These are phyloP conservation scores for Helarctos malayanus DNA, from an alignment of 2,797 vertebrate genomes.

Conservation along the genomic window DNA sequence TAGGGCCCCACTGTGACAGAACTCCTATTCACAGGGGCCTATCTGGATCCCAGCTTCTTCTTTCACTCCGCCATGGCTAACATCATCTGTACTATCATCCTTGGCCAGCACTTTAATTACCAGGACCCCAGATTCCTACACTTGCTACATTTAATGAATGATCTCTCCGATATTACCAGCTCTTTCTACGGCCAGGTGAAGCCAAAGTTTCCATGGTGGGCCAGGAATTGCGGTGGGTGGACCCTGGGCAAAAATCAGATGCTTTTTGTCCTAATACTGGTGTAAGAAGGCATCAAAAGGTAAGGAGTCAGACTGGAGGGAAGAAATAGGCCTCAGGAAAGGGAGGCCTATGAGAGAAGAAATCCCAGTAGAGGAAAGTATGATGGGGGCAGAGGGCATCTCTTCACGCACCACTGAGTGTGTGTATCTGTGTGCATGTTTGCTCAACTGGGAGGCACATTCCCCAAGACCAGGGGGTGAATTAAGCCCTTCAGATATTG, in stretches of 20 bases:
- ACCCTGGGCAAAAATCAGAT: background rate
- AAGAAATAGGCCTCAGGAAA: background rate
- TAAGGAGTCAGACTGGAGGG: background rate
- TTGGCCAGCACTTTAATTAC: conserved; percentile 57
- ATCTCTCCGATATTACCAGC: conserved; percentile 45
- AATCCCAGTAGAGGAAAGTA: background rate
- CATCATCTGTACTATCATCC: conserved; percentile 63
- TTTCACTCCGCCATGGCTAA: conserved; percentile 52
- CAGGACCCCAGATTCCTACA: conserved; percentile 53
- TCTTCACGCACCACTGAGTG: rapidly evolving
- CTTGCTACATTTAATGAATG: conserved; percentile 56
- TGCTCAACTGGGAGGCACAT: background rate
- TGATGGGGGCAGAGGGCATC: background rate
- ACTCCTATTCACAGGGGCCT: background rate
- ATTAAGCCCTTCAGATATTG: background rate
- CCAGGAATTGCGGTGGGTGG: background rate
- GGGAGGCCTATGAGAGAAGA: background rate
- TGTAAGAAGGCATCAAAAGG: background rate
- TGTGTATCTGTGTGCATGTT: background rate
- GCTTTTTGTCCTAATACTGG: background rate
- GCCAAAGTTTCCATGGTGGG: background rate
- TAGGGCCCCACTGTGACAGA: background rate
- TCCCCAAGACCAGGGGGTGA: background rate
- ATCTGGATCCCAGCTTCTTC: conserved; percentile 61
- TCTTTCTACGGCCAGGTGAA: conserved; percentile 56